Evolutionary conservation across 2,797 vertebrate species (phyloP).

Genomic region (Phrynocephalus forsythii): DNA sequence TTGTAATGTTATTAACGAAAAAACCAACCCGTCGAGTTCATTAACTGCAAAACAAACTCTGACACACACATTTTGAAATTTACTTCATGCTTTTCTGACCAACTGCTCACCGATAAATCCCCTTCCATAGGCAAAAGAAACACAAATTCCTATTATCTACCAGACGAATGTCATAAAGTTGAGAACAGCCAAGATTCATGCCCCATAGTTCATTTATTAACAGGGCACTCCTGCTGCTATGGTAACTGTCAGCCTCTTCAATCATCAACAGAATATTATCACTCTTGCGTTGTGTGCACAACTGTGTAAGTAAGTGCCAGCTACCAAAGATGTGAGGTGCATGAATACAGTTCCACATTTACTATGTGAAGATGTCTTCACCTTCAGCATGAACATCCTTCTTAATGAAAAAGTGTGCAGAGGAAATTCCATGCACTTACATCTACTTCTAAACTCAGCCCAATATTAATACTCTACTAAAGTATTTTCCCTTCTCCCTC

Average conservation of each 20-base stretch:
- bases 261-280: constrained; percentile 29
- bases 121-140: neutral
- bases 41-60: constrained; percentile 23
- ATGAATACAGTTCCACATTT: constrained; percentile 31
- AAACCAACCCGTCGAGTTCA: constrained; percentile 8
- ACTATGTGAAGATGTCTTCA: constrained; percentile 29
- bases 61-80: constrained; percentile 27
- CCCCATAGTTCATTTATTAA: constrained; percentile 23
- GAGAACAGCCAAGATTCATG: constrained; percentile 4
- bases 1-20: constrained; percentile 58
- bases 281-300: constrained; percentile 20
- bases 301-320: constrained; percentile 18
- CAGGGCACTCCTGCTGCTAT: constrained; percentile 43
- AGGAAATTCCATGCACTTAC: constrained; percentile 20
- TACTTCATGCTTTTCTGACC: neutral
- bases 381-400: neutral
- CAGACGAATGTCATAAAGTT: neutral
- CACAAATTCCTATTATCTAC: neutral
- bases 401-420: constrained; percentile 13
- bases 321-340: constrained; percentile 29
- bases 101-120: neutral
- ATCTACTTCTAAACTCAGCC: constrained; percentile 14
- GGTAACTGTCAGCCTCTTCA: neutral
- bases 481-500: neutral
- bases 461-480: neutral